Percentiles rank a stretch among this genome's conserved stretches.
Evolutionary conservation across 2,797 vertebrate genomes (phyloP).

Genomic region (Sebastes elongatus): DNA sequence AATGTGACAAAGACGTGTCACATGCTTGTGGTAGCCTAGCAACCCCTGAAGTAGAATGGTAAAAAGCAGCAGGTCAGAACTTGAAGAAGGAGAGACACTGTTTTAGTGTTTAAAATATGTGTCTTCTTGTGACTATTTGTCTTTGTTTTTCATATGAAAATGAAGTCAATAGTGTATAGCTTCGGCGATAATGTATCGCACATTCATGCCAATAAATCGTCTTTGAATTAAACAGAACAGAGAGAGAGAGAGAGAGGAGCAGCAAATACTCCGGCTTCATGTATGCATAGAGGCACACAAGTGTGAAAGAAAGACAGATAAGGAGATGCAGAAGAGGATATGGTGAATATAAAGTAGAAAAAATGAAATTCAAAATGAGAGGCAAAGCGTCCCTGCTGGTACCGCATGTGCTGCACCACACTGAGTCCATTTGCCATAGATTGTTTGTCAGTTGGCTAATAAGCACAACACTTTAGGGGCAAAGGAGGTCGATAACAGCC

Average conservation of each 20-base stretch:
- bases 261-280: slow-evolving; percentile 7
- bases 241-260: neutral
- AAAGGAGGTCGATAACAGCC: slow-evolving; percentile 47
- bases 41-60: slow-evolving; percentile 83
- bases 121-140: neutral
- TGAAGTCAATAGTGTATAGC: neutral
- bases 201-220: slow-evolving; percentile 1
- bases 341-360: neutral
- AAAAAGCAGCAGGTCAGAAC: slow-evolving; percentile 79
- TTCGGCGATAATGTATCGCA: neutral
- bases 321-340: neutral
- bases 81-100: neutral
- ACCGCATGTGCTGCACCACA: neutral
- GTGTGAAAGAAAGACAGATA: neutral
- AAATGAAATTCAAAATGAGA: neutral
- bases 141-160: neutral
- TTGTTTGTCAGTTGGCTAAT: slow-evolving; percentile 58
- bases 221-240: slow-evolving; percentile 10
- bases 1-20: slow-evolving; percentile 29
- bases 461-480: slow-evolving; percentile 54
- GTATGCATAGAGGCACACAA: neutral
- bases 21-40: slow-evolving; percentile 79
- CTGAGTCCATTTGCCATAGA: slow-evolving; percentile 33
- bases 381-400: neutral
- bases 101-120: neutral